A percentile compares a stretch with the other conserved stretches of the same genome.
phyloP scores from a whole-genome alignment of 2,113 vertebrate genomes.

The Dicerorhinus sumatrensis region DNA sequence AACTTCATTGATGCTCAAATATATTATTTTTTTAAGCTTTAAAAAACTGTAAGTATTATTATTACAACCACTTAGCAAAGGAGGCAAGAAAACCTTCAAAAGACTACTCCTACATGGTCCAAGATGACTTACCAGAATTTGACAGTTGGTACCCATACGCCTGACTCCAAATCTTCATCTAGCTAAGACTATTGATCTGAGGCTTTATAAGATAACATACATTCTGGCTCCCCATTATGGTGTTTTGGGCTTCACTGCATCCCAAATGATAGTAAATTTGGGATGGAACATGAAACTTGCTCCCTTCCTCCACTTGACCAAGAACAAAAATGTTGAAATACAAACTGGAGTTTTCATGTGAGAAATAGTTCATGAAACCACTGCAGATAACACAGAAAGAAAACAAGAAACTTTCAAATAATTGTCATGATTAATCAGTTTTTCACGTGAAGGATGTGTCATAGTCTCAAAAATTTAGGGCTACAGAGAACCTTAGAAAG shows the following conservation, averaged over 20 bases:
- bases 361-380: neutral
- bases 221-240: neutral
- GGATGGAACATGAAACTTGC: neutral
- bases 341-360: neutral
- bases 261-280: neutral
- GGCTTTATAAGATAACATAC: neutral
- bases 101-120: too few relatives aligned
- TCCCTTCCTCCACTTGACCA: neutral
- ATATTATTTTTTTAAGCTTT: neutral
- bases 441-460: neutral
- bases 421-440: neutral
- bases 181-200: neutral
- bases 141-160: neutral
- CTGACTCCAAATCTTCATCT: neutral
- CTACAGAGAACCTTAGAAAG: neutral
- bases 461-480: neutral
- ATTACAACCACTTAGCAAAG: neutral
- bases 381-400: neutral
- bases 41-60: neutral
- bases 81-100: neutral
- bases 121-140: neutral
- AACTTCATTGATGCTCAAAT: neutral
- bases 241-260: neutral
- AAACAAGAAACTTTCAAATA: neutral
- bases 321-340: neutral